phyloP scores from a whole-genome alignment of 2,797 vertebrate genomes.

The Gila robusta region DNA sequence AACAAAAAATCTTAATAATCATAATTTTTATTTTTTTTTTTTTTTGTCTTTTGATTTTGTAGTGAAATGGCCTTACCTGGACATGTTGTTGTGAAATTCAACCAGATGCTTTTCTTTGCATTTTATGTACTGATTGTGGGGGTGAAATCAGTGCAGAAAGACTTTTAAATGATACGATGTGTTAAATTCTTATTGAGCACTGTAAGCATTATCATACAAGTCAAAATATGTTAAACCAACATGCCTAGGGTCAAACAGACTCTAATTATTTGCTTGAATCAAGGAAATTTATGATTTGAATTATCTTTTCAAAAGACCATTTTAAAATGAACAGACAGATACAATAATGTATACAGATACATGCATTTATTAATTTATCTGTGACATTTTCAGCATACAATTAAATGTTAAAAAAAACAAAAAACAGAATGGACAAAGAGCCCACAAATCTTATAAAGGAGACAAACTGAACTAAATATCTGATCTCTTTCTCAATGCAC shows the following conservation, averaged over 20 bases:
- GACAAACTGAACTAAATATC: not conserved
- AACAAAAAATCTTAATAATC: not conserved
- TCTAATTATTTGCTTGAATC: not conserved
- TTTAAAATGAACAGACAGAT: not conserved
- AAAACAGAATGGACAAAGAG: not conserved
- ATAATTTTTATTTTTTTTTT: no score
- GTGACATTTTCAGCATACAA: not conserved
- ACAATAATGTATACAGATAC: not conserved
- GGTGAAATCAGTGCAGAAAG: not conserved
- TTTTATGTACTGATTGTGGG: not conserved
- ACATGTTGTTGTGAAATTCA: constrained; percentile 6
- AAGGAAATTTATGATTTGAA: not conserved
- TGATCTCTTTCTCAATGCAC: not conserved
- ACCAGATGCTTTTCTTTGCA: not conserved
- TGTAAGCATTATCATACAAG: not conserved
- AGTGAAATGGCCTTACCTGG: constrained; percentile 1
- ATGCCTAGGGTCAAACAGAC: not conserved
- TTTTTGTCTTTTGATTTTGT: not conserved
- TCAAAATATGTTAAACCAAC: not conserved
- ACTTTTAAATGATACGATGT: not conserved
- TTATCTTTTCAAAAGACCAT: constrained; percentile 3
- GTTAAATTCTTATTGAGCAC: not conserved
- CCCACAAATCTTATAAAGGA: not conserved
- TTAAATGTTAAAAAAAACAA: not conserved
- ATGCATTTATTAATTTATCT: not conserved